Base-by-base conservation (phyloP, 2,797 vertebrate species). In the Octomys mimax region DNA sequence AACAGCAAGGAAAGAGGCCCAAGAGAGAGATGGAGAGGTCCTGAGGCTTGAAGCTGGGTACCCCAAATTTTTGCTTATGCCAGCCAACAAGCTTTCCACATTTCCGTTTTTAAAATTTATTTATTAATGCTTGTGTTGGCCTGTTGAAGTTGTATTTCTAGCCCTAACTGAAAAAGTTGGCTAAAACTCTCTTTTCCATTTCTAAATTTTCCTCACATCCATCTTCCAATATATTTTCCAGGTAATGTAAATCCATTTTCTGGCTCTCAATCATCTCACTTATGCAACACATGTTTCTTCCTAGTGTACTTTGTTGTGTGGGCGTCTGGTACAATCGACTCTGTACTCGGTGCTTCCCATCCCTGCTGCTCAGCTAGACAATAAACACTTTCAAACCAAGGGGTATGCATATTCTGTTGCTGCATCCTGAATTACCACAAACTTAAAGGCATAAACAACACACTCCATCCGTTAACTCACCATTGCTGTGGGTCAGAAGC, bases 71-170 rank as follows among this genome's bases (percentile, higher is more conserved):
- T 3, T 18, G 78, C 61, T n/a, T 66, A 24, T 14, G 2, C 5
- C 18, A 78, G 61, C 46, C 57, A 39, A 0, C 39, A 39, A 77
- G 52, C n/a, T 49, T 18, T 52, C 46, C 42, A 81, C 49, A 49
- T 68, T 82, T n/a, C n/a, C 0, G 1, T 54, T n/a, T n/a, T n/a
- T n/a, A n/a, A n/a, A n/a, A 46, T 54, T 57, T 70, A 83, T 52
- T 92, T 39, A 57, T 83, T 87, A 19, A 7, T 54, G 19, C 81
- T 75, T 90, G 26, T 33, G 73, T 88, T 89, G 80, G 52, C 80
- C 80, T 82, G 75, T 86, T 52, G 36, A 57, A 57, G 13, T 75
- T 89, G 36, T 9, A 85, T 52, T 89, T 96, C 75, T 71, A n/a
- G 52, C 18, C 33, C 57, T 59, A 68, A 21, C 26, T 79, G 62